phyloP scores from a whole-genome alignment of 2,888 invertebrate species.

The Phasia obesa region DNA sequence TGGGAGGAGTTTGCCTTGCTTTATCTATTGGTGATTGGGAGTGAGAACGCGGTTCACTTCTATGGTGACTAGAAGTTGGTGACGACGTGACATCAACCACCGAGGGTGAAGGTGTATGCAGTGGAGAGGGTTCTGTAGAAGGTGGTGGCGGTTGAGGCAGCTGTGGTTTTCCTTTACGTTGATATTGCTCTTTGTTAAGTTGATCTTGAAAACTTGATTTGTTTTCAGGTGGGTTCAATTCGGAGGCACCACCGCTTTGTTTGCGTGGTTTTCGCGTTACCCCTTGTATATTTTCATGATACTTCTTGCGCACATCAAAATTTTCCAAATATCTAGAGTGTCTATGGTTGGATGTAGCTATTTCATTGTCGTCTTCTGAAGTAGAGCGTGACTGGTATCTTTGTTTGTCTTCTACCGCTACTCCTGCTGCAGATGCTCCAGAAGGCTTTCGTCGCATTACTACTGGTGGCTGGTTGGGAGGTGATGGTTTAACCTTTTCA shows the following conservation, averaged over 20 bases:
- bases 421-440: conserved; percentile 53
- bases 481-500: conserved; percentile 72
- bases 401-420: conserved; percentile 69
- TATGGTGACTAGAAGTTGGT: conserved; percentile 71
- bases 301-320: conserved; percentile 81
- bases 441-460: conserved; percentile 78
- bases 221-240: conserved; percentile 70
- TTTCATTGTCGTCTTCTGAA: conserved; percentile 79
- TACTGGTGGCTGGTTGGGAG: conserved; percentile 73
- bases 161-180: conserved; percentile 74
- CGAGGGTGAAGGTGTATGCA: conserved; percentile 73
- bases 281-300: conserved; percentile 76
- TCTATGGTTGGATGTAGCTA: conserved; percentile 75
- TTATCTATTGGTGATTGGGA: conserved; percentile 74
- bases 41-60: conserved; percentile 69
- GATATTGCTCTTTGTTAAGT: conserved; percentile 66
- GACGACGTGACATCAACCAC: conserved; percentile 68
- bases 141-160: conserved; percentile 74
- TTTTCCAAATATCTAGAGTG: conserved; percentile 82
- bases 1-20: conserved; percentile 72
- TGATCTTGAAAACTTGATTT: conserved; percentile 40
- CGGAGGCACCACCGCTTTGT: conserved; percentile 72
- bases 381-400: conserved; percentile 77
- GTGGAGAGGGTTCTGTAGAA: conserved; percentile 69
- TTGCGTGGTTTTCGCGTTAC: conserved; percentile 77